phyloP scores from a whole-genome alignment of 92 coral and sea anemone genomes.

The Phymanthus crucifer region DNA sequence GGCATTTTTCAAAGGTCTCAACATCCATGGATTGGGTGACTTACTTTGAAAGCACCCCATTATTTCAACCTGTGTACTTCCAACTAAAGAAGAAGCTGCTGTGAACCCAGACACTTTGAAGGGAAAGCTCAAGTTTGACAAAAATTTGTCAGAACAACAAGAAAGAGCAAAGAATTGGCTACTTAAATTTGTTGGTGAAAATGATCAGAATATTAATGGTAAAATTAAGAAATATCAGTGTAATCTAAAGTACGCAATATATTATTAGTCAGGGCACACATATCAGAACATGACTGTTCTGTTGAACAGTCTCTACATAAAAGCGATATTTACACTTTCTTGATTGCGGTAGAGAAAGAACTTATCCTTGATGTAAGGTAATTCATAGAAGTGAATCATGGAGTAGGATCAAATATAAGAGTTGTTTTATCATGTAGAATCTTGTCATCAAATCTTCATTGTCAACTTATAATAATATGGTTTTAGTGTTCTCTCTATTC shows the following conservation, averaged over 20 bases:
- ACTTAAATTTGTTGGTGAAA: background rate
- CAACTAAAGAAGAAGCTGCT: slow-evolving; percentile 18
- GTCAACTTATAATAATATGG: background rate
- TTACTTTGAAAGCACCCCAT: slow-evolving; percentile 33
- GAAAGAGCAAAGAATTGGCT: slow-evolving; percentile 4
- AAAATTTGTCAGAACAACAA: background rate
- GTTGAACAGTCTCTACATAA: background rate
- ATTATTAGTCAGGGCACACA: background rate
- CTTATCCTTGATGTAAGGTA: background rate
- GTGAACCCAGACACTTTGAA: slow-evolving; percentile 23
- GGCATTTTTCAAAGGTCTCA: slow-evolving; percentile 43
- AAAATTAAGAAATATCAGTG: background rate
- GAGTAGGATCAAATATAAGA: background rate
- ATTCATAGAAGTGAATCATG: background rate
- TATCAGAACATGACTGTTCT: background rate
- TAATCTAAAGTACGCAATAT: background rate
- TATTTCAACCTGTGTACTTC: slow-evolving; percentile 21
- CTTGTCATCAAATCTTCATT: slow-evolving; percentile 1
- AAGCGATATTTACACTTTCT: background rate
- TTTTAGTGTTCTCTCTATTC: slow-evolving; percentile 12
- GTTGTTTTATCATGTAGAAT: slow-evolving; percentile 12
- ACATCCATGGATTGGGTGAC: slow-evolving; percentile 38
- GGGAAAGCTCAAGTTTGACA: slow-evolving; percentile 6
- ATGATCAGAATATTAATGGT: background rate
- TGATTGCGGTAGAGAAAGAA: background rate